Evolutionary conservation across 2,113 vertebrate species (phyloP), one percentile per base, ranked within the genome.

Genomic region (Paraplagusia blochii): DNA sequence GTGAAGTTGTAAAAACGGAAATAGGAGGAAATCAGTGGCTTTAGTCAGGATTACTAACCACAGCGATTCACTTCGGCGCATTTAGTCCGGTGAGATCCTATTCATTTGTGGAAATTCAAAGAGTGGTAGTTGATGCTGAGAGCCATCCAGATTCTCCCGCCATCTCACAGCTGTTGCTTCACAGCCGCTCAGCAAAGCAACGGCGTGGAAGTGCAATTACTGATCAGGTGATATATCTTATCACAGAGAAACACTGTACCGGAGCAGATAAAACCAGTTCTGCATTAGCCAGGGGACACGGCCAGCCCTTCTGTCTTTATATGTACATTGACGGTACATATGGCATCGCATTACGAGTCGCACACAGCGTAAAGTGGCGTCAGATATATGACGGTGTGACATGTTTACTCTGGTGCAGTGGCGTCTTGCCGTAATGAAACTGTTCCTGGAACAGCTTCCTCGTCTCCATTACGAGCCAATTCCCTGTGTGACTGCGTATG

Each of bases 51-150:
- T 79, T 76, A 76, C 75, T 66, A 61, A 75, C 79, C 56, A 22
- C 15, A 10, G 53, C 50, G 76, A 77, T 79, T 79, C 61, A 81
- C 62, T 44, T 60, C 59, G 50, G 53, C 68, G 53, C 46, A 17
- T 80, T 81, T 76, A 74, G 60, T 65, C 72, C 68, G 56, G 74
- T 52, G 35, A 67, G 83, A 74, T 70, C 72, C 70, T 71, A 67
- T 64, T 78, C 63, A 67, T 79, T 79, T 83, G 76, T 69, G 69
- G 64, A 75, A 74, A 69, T 82, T 80, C 68, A 53, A 45, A 66
- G 63, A 59, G 48, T 69, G 62, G 48, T 64, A 5, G 15, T 44
- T 70, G 64, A 80, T 55, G 76, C 73, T 67, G 40, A 59, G 57
- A 76, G 63, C 53, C 68, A 78, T 77, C 62, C 58, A 39, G 48